A percentile compares a stretch with the other conserved stretches of the same genome.
Evolutionary conservation across 1,140 invertebrate species (phyloP).

Genomic region (Palaemon carinicauda): DNA sequence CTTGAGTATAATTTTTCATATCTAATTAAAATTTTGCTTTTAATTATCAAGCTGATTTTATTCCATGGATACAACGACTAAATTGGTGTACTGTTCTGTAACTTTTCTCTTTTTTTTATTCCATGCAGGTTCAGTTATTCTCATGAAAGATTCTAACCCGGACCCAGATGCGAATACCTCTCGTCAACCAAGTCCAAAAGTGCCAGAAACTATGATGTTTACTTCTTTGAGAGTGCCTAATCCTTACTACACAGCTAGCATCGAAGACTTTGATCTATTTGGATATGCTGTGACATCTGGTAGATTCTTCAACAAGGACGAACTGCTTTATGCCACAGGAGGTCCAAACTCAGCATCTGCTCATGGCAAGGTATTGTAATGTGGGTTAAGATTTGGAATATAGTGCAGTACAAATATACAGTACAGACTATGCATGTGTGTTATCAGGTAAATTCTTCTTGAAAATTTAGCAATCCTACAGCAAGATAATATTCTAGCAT

Average conservation of each 20-base stretch:
- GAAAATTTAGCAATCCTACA: too few relatives aligned
- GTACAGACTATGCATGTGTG: background rate
- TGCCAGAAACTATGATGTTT: background rate
- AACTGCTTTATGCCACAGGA: slow-evolving; percentile 67
- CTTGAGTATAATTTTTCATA: too few relatives aligned
- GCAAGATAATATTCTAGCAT: too few relatives aligned
- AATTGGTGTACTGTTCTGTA: background rate
- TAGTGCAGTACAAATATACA: background rate
- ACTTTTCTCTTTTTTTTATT: background rate
- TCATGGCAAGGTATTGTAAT: slow-evolving; percentile 65
- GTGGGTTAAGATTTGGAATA: background rate
- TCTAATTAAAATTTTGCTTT: too few relatives aligned
- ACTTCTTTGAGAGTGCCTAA: slow-evolving; percentile 49
- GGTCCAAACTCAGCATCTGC: slow-evolving; percentile 67
- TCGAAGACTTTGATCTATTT: slow-evolving; percentile 60
- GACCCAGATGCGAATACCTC: background rate
- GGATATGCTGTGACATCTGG: slow-evolving; percentile 69
- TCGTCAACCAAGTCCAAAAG: background rate
- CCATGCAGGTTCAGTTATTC: slow-evolving; percentile 21
- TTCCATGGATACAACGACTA: too few relatives aligned
- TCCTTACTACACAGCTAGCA: slow-evolving; percentile 41
- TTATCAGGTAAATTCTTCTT: too few relatives aligned
- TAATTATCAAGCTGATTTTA: too few relatives aligned
- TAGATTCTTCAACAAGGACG: slow-evolving; percentile 63
- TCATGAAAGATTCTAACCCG: background rate